Conservation (phyloP, 2,888 invertebrate species). For the Orchesella flavescens region DNA sequence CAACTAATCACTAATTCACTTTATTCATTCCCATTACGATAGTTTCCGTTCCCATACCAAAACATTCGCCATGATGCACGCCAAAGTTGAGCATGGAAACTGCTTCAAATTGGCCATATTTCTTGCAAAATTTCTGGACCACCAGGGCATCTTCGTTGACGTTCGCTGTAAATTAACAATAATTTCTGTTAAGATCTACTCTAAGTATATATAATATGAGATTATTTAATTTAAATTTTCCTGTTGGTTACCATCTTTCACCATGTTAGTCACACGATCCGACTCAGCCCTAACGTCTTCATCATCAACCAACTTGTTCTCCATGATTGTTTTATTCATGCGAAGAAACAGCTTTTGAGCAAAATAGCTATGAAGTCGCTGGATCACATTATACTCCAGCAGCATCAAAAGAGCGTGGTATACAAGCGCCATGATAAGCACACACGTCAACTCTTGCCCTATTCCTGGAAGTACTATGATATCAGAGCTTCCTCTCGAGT, state of each 20-base stretch:
- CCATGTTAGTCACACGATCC: constrained; percentile 1
- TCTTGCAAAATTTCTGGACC: constrained; percentile 51
- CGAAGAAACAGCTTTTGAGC: not conserved
- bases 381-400: constrained; percentile 11
- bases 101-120: constrained; percentile 75
- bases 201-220: too few species aligned
- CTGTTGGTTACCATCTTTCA: not conserved
- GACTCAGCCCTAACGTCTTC: constrained; percentile 26
- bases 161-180: not conserved
- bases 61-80: constrained; percentile 76
- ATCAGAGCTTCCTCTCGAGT: too few species aligned
- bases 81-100: constrained; percentile 82
- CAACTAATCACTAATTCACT: too few species aligned
- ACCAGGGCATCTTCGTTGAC: constrained; percentile 55
- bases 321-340: not conserved
- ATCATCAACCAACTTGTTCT: not conserved
- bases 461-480: not conserved
- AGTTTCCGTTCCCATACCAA: too few species aligned
- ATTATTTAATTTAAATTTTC: too few species aligned
- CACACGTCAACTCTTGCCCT: not conserved
- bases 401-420: not conserved
- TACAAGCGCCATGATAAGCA: not conserved
- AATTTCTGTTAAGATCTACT: too few species aligned
- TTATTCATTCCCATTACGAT: too few species aligned
- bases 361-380: too few species aligned